A percentile compares a stretch with the other conserved stretches of the same genome.
phyloP scores from a whole-genome alignment of 2,888 invertebrate species.

The Graphium colonna region DNA sequence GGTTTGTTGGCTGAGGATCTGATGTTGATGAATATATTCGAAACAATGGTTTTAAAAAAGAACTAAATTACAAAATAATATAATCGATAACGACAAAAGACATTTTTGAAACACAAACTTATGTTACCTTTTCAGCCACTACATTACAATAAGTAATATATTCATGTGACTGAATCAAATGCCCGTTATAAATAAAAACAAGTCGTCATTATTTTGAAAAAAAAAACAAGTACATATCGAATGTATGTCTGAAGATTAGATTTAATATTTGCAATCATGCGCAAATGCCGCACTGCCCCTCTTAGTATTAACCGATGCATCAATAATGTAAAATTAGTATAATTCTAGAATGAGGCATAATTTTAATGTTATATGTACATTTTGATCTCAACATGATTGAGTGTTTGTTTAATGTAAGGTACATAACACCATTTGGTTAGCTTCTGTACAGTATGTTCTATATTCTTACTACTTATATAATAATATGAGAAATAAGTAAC shows the following conservation, averaged over 20 bases:
- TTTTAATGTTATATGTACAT: slow-evolving; percentile 67
- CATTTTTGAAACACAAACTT: no score
- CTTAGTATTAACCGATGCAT: slow-evolving; percentile 55
- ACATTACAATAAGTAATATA: no score
- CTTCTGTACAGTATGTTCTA: slow-evolving; percentile 73
- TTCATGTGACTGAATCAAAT: background rate
- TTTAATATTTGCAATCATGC: slow-evolving; percentile 47
- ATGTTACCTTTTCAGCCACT: no score
- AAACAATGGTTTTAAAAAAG: no score
- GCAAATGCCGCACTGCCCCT: slow-evolving; percentile 73
- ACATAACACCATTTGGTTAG: slow-evolving; percentile 78
- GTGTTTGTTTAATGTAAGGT: slow-evolving; percentile 75
- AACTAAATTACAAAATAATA: no score
- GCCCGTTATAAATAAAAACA: slow-evolving; percentile 18
- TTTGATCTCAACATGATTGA: slow-evolving; percentile 79
- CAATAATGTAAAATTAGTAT: slow-evolving; percentile 41
- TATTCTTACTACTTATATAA: slow-evolving; percentile 28
- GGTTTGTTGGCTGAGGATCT: no score
- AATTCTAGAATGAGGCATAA: slow-evolving; percentile 45
- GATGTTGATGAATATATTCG: no score
- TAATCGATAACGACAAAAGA: no score
- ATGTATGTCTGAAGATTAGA: slow-evolving; percentile 54
- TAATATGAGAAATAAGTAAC: slow-evolving; percentile 16
- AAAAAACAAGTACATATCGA: slow-evolving; percentile 59
- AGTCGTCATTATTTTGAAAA: slow-evolving; percentile 33